Percentiles rank a stretch among this genome's conserved stretches.
Conservation (phyloP, 2,888 invertebrate species). For the Phymatocera aterrima region DNA sequence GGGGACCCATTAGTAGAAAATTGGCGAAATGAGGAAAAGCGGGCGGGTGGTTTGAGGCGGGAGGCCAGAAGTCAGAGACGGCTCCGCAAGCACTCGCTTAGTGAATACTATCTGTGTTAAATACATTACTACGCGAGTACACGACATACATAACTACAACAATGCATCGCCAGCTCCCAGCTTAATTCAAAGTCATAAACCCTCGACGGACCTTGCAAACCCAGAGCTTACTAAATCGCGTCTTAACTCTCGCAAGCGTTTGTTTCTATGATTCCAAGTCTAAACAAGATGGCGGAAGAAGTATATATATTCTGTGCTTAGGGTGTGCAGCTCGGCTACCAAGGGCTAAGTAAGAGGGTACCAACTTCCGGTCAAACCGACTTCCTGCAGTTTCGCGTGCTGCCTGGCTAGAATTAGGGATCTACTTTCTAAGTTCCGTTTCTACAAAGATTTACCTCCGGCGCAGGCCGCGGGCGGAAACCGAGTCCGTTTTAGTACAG, state of each 20-base stretch:
- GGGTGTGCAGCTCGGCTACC: slow-evolving; percentile 56
- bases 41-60: neutral
- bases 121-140: neutral
- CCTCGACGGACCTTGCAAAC: slow-evolving; percentile 44
- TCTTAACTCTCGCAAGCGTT: slow-evolving; percentile 17
- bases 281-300: slow-evolving; percentile 53
- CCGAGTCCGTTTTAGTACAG: slow-evolving; percentile 37
- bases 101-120: neutral
- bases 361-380: slow-evolving; percentile 62
- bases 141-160: neutral
- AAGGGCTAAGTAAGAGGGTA: slow-evolving; percentile 60
- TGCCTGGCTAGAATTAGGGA: slow-evolving; percentile 46
- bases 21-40: neutral
- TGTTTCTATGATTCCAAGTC: slow-evolving; percentile 20
- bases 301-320: slow-evolving; percentile 52
- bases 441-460: slow-evolving; percentile 56
- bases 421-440: slow-evolving; percentile 52
- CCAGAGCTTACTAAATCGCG: slow-evolving; percentile 4
- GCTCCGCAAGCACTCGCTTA: neutral
- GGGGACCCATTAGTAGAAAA: slow-evolving; percentile 23
- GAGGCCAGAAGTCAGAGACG: neutral
- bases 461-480: slow-evolving; percentile 41
- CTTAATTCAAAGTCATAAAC: slow-evolving; percentile 52
- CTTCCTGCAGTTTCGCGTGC: slow-evolving; percentile 56
- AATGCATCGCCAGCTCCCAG: slow-evolving; percentile 32